These are phyloP conservation scores for Achatina immaculata DNA, from an alignment of 1,140 invertebrate genomes.

Conservation along the genomic window DNA sequence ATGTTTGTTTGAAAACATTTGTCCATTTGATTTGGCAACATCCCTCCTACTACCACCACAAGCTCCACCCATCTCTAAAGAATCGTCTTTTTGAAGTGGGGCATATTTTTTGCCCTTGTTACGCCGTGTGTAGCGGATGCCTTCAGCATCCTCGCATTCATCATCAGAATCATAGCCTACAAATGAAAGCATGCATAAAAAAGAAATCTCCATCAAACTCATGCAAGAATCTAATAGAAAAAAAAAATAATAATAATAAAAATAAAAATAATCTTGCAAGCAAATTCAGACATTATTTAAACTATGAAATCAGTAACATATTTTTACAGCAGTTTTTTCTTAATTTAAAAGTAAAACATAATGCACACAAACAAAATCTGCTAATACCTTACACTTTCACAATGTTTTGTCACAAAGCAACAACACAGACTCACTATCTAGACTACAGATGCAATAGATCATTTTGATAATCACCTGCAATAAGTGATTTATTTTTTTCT, in stretches of 20 bases:
- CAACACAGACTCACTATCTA: conserved; percentile 9
- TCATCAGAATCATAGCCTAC: conserved; percentile 70
- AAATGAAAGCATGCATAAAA: conserved; percentile 63
- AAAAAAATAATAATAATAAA: conserved; percentile 32
- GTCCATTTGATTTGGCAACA: conserved; percentile 25
- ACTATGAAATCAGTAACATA: neutral
- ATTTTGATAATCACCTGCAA: neutral
- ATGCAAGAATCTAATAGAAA: conserved; percentile 12
- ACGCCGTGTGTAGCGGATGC: conserved; percentile 58
- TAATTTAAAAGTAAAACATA: neutral
- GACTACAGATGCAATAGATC: neutral
- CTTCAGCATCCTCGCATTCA: conserved; percentile 63
- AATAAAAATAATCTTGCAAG: conserved; percentile 16
- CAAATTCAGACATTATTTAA: neutral
- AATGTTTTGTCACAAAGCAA: neutral
- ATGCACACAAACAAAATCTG: neutral
- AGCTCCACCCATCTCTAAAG: conserved; percentile 52
- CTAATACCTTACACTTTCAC: neutral
- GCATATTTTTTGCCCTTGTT: conserved; percentile 68
- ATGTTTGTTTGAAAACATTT: conserved; percentile 33
- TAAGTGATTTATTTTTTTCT: too few species aligned
- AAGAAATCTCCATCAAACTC: conserved; percentile 26
- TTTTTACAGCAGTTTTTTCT: too few species aligned
- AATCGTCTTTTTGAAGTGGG: conserved; percentile 63
- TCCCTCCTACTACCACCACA: conserved; percentile 26